A percentile compares a stretch with the other conserved stretches of the same genome.
phyloP scores from a whole-genome alignment of 1,140 invertebrate genomes.

The Psilanteris sp. region DNA sequence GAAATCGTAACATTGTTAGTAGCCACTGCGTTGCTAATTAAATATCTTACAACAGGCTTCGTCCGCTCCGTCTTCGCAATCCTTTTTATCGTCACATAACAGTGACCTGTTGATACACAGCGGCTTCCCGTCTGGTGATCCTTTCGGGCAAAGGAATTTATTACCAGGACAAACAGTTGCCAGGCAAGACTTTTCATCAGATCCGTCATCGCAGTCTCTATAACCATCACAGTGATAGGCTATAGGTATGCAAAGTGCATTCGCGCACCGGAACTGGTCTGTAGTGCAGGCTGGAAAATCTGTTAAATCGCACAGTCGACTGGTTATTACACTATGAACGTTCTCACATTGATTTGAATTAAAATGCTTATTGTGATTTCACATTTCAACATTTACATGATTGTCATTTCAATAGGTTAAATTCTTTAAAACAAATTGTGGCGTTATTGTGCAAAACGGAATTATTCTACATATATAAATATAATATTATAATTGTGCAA shows the following conservation, averaged over 20 bases:
- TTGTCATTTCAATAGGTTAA: no score
- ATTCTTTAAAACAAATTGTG: no score
- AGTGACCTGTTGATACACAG: slow-evolving; percentile 93
- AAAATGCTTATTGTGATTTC: no score
- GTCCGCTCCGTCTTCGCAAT: slow-evolving; percentile 94
- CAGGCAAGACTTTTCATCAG: slow-evolving; percentile 94
- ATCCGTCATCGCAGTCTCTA: slow-evolving; percentile 91
- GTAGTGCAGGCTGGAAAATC: slow-evolving; percentile 94
- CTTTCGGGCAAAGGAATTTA: slow-evolving; percentile 93
- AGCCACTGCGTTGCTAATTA: no score
- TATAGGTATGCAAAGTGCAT: slow-evolving; percentile 94
- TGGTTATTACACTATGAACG: slow-evolving; percentile 12
- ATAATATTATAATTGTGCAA: no score
- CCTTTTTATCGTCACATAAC: slow-evolving; percentile 93
- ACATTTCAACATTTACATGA: no score
- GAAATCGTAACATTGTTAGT: no score
- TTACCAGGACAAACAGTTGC: slow-evolving; percentile 93
- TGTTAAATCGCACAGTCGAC: slow-evolving; percentile 71
- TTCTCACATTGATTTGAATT: background rate
- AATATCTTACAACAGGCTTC: slow-evolving; percentile 93
- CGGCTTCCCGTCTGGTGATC: slow-evolving; percentile 84
- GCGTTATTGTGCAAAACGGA: no score
- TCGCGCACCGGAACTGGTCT: slow-evolving; percentile 95
- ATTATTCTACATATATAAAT: no score
- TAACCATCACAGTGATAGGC: slow-evolving; percentile 91